These are phyloP conservation scores for Gadus chalcogrammus DNA, from an alignment of 2,113 vertebrate genomes.

Conservation along the genomic window DNA sequence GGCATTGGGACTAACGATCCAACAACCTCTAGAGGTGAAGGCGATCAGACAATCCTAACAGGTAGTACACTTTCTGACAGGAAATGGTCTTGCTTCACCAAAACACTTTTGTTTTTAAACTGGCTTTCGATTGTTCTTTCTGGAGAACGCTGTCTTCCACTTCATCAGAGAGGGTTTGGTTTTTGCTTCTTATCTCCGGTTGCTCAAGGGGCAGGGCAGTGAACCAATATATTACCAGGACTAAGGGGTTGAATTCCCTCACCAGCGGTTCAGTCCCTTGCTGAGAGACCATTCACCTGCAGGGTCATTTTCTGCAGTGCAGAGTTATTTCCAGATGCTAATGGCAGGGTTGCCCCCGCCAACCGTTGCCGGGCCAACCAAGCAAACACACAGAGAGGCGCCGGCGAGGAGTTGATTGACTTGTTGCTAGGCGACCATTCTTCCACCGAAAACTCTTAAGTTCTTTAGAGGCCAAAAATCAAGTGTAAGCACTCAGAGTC, in stretches of 20 bases:
- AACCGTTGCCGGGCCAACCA: slow-evolving; percentile 39
- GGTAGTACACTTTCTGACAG: no score
- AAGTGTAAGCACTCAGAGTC: slow-evolving; percentile 33
- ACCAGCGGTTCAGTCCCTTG: neutral
- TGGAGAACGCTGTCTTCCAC: no score
- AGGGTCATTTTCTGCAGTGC: slow-evolving; percentile 45
- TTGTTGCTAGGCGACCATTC: slow-evolving; percentile 56
- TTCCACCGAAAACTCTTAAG: slow-evolving; percentile 42
- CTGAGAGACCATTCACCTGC: slow-evolving; percentile 1
- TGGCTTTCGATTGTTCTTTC: no score
- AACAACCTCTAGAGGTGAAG: neutral
- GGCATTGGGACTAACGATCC: neutral
- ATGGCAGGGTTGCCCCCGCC: slow-evolving; percentile 64
- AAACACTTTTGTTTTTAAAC: no score
- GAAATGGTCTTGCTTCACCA: no score
- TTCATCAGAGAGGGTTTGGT: no score
- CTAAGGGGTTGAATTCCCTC: neutral
- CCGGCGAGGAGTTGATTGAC: slow-evolving; percentile 56
- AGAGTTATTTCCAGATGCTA: slow-evolving; percentile 66
- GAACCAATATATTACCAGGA: neutral
- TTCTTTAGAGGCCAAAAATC: slow-evolving; percentile 40
- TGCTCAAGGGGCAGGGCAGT: no score
- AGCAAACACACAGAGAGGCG: slow-evolving; percentile 49
- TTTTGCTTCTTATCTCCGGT: no score
- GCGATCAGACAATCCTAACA: neutral